Conservation (phyloP, 2,888 invertebrate species). For the Operophtera brumata region DNA sequence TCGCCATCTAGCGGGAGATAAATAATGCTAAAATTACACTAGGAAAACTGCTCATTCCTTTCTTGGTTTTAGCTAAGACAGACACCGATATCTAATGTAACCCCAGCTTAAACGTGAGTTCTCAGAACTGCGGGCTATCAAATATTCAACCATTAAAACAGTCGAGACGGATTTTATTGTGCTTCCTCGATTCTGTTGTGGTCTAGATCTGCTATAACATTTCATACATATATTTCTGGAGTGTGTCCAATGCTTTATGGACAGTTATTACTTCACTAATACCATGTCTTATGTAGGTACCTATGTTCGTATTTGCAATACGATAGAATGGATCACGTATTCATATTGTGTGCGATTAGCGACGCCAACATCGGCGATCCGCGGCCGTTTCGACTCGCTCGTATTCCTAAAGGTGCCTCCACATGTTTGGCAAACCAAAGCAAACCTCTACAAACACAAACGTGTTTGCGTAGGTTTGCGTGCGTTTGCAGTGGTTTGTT, state of each 20-base stretch:
- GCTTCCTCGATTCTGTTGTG: constrained; percentile 59
- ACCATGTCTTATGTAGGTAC: constrained; percentile 24
- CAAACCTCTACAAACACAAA: no score
- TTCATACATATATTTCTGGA: constrained; percentile 54
- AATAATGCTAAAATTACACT: no score
- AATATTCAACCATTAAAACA: constrained; percentile 75
- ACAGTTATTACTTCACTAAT: constrained; percentile 51
- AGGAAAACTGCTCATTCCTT: no score
- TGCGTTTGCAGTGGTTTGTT: no score
- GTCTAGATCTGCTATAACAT: constrained; percentile 22
- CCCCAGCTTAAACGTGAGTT: constrained; percentile 57
- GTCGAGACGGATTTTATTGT: constrained; percentile 53
- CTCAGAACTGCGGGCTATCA: constrained; percentile 71
- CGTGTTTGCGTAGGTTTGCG: no score
- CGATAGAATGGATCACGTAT: constrained; percentile 12
- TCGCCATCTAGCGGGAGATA: no score
- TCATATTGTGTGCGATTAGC: constrained; percentile 26
- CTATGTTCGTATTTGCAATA: constrained; percentile 13
- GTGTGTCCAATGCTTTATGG: constrained; percentile 65
- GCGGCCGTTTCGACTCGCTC: constrained; percentile 24
- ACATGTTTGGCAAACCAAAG: no score
- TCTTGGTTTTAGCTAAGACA: no score
- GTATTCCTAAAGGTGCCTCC: no score
- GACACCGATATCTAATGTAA: not conserved
- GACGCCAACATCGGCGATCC: constrained; percentile 7